Percentiles rank a stretch among this genome's conserved stretches.
phyloP scores from a whole-genome alignment of 2,797 vertebrate genomes.

The Alca torda region DNA sequence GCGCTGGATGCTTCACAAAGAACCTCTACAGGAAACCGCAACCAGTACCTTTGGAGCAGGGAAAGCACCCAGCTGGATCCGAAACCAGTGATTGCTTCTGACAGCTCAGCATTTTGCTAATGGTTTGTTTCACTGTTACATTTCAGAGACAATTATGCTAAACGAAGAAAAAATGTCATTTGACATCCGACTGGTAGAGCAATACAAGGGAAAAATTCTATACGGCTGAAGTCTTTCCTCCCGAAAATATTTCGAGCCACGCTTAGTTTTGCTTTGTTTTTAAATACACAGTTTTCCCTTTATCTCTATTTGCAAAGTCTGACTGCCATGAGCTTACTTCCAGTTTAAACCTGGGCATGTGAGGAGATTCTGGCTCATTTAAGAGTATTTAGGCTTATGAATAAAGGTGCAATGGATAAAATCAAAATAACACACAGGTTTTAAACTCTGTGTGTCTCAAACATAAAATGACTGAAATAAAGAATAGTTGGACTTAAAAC shows the following conservation, averaged over 20 bases:
- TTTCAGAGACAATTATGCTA: constrained; percentile 32
- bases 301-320: not conserved
- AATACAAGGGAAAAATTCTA: not conserved
- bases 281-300: not conserved
- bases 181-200: constrained; percentile 6
- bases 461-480: not conserved
- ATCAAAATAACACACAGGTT: not conserved
- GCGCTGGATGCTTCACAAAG: not conserved
- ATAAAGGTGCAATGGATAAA: not conserved
- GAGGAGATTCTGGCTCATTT: not conserved
- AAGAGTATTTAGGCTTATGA: not conserved
- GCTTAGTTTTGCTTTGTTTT: not conserved
- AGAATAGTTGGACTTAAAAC: not conserved
- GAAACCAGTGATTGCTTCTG: not conserved
- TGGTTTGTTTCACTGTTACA: constrained; percentile 35
- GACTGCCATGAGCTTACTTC: not conserved
- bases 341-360: not conserved
- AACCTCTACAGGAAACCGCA: not conserved
- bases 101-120: constrained; percentile 35
- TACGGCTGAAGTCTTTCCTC: not conserved
- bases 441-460: not conserved
- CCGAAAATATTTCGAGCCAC: not conserved
- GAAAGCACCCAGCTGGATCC: not conserved
- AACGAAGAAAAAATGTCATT: constrained; percentile 21
- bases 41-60: not conserved